Percentiles rank a stretch among this genome's conserved stretches.
Evolutionary conservation across 2,888 invertebrate species (phyloP).

Genomic region (Caprella mutica): DNA sequence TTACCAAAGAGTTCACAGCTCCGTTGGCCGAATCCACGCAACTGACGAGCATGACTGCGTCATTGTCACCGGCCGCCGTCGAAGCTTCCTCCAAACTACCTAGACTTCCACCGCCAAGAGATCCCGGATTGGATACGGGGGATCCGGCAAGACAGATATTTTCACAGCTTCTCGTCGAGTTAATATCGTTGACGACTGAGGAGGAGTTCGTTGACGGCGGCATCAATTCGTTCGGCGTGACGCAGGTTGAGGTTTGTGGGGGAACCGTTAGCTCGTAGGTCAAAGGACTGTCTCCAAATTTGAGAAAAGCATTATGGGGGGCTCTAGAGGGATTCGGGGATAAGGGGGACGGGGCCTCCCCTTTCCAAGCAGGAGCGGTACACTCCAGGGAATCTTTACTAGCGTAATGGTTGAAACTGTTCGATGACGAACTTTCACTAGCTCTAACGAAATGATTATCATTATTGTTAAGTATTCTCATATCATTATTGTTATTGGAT

Average conservation of each 20-base stretch:
- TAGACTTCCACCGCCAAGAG: slow-evolving; percentile 10
- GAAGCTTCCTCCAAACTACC: slow-evolving; percentile 13
- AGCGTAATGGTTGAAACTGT: not conserved
- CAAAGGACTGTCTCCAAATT: slow-evolving; percentile 29
- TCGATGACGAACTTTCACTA: not conserved
- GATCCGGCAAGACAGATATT: slow-evolving; percentile 7
- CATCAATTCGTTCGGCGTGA: not conserved
- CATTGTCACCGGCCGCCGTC: not conserved
- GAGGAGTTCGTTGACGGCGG: not conserved
- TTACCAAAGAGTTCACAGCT: no score
- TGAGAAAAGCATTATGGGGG: slow-evolving; percentile 25
- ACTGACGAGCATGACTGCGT: not conserved
- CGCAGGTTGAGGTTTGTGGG: no score
- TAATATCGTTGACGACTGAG: not conserved
- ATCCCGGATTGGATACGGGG: not conserved
- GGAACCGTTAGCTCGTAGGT: slow-evolving; percentile 27
- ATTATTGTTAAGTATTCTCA: no score
- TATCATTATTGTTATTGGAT: slow-evolving; percentile 5
- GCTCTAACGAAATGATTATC: not conserved
- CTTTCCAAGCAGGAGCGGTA: slow-evolving; percentile 26
- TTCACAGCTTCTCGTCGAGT: slow-evolving; percentile 9
- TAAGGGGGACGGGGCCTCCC: slow-evolving; percentile 32
- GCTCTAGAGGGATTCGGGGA: slow-evolving; percentile 29
- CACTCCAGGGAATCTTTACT: slow-evolving; percentile 23
- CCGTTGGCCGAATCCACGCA: no score